These are phyloP conservation scores for Thamnaconus septentrionalis DNA, from an alignment of 2,113 vertebrate species.

Conservation along the genomic window DNA sequence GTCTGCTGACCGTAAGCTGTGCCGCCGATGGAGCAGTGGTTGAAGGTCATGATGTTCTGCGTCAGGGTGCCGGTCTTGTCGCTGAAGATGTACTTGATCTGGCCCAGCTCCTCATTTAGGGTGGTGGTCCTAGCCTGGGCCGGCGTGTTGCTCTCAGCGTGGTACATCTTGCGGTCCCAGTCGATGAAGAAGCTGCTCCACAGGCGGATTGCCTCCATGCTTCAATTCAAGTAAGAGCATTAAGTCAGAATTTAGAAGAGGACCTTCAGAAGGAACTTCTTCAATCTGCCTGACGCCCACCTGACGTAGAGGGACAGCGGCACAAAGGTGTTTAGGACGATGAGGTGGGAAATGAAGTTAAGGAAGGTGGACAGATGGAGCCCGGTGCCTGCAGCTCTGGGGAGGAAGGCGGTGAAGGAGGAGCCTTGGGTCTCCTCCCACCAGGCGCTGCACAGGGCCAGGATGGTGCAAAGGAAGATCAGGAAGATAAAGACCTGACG, in stretches of 20 bases:
- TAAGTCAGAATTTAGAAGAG: too few species aligned
- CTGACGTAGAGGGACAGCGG: conserved; percentile 94
- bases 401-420: conserved; percentile 87
- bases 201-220: conserved; percentile 89
- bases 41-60: conserved; percentile 94
- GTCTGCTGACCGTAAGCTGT: conserved; percentile 78
- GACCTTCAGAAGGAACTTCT: too few species aligned
- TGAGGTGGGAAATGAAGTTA: conserved; percentile 95
- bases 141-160: conserved; percentile 66
- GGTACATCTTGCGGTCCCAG: conserved; percentile 92
- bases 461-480: conserved; percentile 89
- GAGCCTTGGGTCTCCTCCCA: conserved; percentile 85
- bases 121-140: conserved; percentile 89
- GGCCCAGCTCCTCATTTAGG: conserved; percentile 88
- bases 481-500: conserved; percentile 90
- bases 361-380: conserved; percentile 88
- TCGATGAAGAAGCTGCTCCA: conserved; percentile 94
- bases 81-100: conserved; percentile 91
- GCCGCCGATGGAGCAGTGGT: conserved; percentile 86
- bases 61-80: conserved; percentile 94
- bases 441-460: conserved; percentile 88
- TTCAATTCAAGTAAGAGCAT: conserved; percentile 30
- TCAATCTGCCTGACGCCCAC: conserved; percentile 54
- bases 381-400: conserved; percentile 70
- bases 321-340: conserved; percentile 95